A percentile compares a stretch with the other conserved stretches of the same genome.
These are phyloP conservation scores for Ovibos moschatus DNA, from an alignment of 2,113 vertebrate genomes.

Conservation along the genomic window DNA sequence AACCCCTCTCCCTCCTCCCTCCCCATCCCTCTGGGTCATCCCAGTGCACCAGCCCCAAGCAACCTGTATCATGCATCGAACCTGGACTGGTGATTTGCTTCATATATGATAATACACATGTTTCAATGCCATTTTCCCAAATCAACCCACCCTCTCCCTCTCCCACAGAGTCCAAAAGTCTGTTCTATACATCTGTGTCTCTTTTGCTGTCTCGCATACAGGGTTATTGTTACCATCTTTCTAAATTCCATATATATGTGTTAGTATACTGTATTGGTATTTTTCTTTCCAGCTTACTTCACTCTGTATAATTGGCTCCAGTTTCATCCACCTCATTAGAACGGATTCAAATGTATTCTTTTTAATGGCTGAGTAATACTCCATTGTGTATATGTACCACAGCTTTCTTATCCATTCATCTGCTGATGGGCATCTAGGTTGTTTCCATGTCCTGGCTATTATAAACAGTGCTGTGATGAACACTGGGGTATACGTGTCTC, in stretches of 20 bases:
- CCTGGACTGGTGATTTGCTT: neutral
- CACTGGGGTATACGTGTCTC: fast-evolving
- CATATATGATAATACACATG: neutral
- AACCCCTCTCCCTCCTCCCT: neutral
- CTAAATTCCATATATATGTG: neutral
- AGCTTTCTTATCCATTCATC: neutral
- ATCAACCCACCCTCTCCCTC: neutral
- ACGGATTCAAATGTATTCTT: neutral
- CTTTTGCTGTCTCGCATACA: neutral
- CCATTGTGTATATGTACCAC: neutral
- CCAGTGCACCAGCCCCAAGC: neutral
- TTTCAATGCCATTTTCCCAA: neutral
- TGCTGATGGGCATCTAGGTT: neutral
- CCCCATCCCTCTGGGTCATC: neutral
- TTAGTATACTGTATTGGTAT: neutral
- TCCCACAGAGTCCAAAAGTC: neutral
- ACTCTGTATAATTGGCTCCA: neutral
- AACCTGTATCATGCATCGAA: neutral
- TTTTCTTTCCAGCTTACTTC: neutral
- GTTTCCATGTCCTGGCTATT: neutral
- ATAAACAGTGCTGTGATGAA: neutral
- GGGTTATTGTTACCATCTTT: neutral
- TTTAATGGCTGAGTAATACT: neutral
- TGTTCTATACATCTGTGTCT: neutral
- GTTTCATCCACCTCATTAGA: neutral